These are phyloP conservation scores for Clarias laeviceps DNA, from an alignment of 2,797 vertebrate species.

Conservation along the genomic window DNA sequence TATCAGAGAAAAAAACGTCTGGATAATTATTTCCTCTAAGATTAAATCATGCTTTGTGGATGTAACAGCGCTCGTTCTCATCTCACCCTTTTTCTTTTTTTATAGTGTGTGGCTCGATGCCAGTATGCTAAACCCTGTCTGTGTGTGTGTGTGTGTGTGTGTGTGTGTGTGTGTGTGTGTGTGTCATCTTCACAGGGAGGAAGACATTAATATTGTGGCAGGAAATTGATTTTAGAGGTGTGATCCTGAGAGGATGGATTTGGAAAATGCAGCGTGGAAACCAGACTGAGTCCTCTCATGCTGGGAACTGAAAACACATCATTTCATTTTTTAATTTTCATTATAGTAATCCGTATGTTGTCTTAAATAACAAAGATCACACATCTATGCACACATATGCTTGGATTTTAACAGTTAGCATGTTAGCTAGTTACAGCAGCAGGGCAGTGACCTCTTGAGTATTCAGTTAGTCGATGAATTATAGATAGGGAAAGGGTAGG, in stretches of 20 bases:
- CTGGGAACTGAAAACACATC: neutral
- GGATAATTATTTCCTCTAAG: conserved; percentile 28
- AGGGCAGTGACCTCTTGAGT: neutral
- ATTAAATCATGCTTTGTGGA: conserved; percentile 24
- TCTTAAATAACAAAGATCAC: neutral
- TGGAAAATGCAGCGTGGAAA: neutral
- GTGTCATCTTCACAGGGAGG: neutral
- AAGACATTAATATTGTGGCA: conserved; percentile 22
- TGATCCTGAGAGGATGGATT: conserved; percentile 16
- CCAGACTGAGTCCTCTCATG: neutral
- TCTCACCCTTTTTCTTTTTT: neutral
- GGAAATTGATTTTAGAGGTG: conserved; percentile 33
- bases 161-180: neutral
- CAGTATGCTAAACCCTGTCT: neutral
- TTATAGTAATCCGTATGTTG: neutral
- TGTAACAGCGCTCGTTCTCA: neutral
- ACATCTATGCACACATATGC: neutral
- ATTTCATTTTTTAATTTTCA: neutral
- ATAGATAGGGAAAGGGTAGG: conserved; percentile 12
- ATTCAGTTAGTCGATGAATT: conserved; percentile 13
- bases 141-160: conserved; percentile 2
- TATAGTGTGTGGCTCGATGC: neutral
- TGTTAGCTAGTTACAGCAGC: neutral
- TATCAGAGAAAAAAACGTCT: conserved; percentile 23
- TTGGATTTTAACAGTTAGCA: neutral